Conservation (phyloP, 2,113 vertebrate genomes). For the Arothron firmamentum region DNA sequence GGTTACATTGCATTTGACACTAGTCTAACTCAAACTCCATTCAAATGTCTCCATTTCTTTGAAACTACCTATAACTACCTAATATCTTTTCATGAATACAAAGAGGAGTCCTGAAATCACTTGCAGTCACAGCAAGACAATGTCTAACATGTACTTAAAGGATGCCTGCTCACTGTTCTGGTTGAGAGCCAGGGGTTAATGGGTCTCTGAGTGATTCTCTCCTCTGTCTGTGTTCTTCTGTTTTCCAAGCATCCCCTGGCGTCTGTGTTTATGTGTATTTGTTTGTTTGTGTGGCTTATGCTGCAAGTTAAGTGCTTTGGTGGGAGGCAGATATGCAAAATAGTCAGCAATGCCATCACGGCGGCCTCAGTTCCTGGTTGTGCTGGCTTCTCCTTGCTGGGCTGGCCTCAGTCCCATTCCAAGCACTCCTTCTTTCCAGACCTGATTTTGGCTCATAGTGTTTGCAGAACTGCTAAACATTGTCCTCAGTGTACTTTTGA, state of each 20-base stretch:
- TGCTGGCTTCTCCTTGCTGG: constrained; percentile 40
- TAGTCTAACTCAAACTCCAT: not conserved
- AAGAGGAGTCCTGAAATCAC: constrained; percentile 45
- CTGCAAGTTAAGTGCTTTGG: constrained; percentile 61
- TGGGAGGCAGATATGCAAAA: constrained; percentile 48
- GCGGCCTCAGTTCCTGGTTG: constrained; percentile 38
- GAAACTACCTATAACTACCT: constrained; percentile 1
- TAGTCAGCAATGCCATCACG: constrained; percentile 47
- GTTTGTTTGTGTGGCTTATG: constrained; percentile 50
- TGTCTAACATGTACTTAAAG: constrained; percentile 56
- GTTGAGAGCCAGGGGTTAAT: constrained; percentile 68
- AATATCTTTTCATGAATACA: not conserved
- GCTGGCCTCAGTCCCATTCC: constrained; percentile 44
- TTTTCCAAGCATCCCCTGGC: constrained; percentile 49
- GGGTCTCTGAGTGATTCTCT: constrained; percentile 67
- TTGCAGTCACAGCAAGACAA: constrained; percentile 30
- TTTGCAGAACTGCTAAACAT: constrained; percentile 39
- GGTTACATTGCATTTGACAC: constrained; percentile 22
- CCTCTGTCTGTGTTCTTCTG: constrained; percentile 46
- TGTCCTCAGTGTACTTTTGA: constrained; percentile 36
- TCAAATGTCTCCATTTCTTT: constrained; percentile 19
- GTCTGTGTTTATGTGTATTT: constrained; percentile 57
- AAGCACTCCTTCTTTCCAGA: not conserved
- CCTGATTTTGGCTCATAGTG: constrained; percentile 35
- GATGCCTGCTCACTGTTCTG: constrained; percentile 55